Percentiles rank a stretch among this genome's conserved stretches.
These are phyloP conservation scores for Mugil cephalus DNA, from an alignment of 2,113 vertebrate genomes.

Conservation along the genomic window DNA sequence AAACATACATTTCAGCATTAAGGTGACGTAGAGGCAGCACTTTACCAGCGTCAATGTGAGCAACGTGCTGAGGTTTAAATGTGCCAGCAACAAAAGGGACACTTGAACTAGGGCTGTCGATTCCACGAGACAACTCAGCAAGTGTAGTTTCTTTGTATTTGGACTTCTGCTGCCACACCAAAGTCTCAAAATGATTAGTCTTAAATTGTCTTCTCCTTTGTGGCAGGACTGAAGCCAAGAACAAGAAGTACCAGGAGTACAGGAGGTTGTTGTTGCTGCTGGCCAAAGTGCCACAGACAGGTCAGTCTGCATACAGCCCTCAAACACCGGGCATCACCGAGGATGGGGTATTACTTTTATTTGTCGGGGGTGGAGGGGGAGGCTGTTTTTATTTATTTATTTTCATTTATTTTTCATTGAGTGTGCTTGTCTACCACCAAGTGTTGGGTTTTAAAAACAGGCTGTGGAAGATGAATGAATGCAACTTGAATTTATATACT, in stretches of 20 bases:
- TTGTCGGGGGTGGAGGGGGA: too few species aligned
- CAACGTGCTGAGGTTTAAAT: neutral
- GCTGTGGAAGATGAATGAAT: too few species aligned
- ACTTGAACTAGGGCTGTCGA: neutral
- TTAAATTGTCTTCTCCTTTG: slow-evolving; percentile 23
- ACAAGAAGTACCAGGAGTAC: slow-evolving; percentile 80
- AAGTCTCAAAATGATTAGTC: slow-evolving; percentile 2
- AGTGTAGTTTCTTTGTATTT: neutral
- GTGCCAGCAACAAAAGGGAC: neutral
- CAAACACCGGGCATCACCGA: slow-evolving; percentile 10
- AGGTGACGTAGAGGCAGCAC: too few species aligned
- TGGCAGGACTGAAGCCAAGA: slow-evolving; percentile 68
- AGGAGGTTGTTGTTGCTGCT: slow-evolving; percentile 83
- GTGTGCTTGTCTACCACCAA: neutral
- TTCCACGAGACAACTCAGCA: neutral
- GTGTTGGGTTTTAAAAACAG: too few species aligned
- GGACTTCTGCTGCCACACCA: neutral
- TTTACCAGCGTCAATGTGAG: too few species aligned
- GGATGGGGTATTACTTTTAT: neutral
- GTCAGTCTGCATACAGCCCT: slow-evolving; percentile 75
- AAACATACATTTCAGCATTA: neutral
- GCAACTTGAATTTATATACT: too few species aligned
- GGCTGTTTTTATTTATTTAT: neutral
- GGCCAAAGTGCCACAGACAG: slow-evolving; percentile 86
- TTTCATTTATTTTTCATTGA: slow-evolving; percentile 1